Conservation (phyloP, 2,888 invertebrate genomes). For the Diarsia brunnea region DNA sequence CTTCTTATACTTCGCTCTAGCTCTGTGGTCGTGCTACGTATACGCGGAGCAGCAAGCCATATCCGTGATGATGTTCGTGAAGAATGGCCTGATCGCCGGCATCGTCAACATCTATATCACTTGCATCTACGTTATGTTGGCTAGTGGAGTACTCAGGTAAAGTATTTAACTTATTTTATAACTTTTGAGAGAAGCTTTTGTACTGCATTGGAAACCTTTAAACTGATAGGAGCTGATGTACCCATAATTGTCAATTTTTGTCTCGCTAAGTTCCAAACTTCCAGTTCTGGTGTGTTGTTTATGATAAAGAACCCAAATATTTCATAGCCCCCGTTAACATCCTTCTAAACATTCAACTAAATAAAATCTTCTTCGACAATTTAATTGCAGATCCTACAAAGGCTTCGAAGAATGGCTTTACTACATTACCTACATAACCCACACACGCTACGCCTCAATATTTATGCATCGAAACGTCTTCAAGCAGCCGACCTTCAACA, state of each 20-base stretch:
- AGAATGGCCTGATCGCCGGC: conserved; percentile 94
- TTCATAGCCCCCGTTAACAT: neutral
- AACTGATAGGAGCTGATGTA: neutral
- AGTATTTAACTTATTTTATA: neutral
- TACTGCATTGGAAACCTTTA: neutral
- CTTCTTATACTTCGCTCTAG: conserved; percentile 93
- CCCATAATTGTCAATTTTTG: neutral
- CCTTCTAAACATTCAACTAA: neutral
- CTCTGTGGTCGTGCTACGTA: conserved; percentile 96
- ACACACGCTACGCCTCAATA: conserved; percentile 95
- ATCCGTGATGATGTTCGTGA: conserved; percentile 95
- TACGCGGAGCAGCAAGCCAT: conserved; percentile 96
- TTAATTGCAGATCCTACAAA: conserved; percentile 92
- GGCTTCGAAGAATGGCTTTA: conserved; percentile 95
- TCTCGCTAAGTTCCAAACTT: neutral
- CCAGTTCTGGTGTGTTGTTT: neutral
- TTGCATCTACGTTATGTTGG: conserved; percentile 93
- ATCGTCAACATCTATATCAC: conserved; percentile 95
- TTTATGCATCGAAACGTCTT: conserved; percentile 94
- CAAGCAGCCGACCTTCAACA: conserved; percentile 89
- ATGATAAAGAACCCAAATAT: neutral
- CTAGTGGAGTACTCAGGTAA: conserved; percentile 95
- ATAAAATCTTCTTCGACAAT: neutral
- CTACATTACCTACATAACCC: conserved; percentile 94
- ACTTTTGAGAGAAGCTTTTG: neutral